Conservation (phyloP, 1,140 invertebrate genomes). For the Apis dorsata region DNA sequence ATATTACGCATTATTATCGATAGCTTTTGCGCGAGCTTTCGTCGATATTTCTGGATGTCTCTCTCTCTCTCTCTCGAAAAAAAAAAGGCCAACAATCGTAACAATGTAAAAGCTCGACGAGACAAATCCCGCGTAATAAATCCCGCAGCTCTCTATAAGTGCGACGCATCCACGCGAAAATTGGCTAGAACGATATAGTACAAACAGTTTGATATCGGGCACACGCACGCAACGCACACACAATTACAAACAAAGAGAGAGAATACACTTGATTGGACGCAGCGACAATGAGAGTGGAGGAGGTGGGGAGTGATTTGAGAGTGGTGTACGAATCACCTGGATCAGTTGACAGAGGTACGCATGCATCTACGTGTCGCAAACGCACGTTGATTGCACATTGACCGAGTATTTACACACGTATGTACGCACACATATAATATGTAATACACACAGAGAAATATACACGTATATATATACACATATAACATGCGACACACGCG, state of each 20-base stretch:
- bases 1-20: neutral
- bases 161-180: neutral
- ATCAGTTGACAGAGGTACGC: neutral
- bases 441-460: too few species aligned
- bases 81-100: neutral
- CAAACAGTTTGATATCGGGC: neutral
- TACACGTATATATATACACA: slow-evolving; percentile 15
- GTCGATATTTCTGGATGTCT: neutral
- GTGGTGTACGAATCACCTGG: neutral
- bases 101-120: neutral
- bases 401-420: slow-evolving; percentile 24
- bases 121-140: neutral
- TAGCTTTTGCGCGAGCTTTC: neutral
- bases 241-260: neutral
- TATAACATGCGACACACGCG: slow-evolving; percentile 54
- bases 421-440: neutral
- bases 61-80: neutral
- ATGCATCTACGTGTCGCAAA: slow-evolving; percentile 21
- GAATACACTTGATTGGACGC: neutral
- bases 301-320: too few species aligned
- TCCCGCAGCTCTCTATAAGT: neutral
- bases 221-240: neutral
- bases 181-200: neutral
- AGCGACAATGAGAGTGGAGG: neutral
- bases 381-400: slow-evolving; percentile 8